Evolutionary conservation across 1,140 invertebrate genomes (phyloP).

Genomic region (Drosophila biarmipes): DNA sequence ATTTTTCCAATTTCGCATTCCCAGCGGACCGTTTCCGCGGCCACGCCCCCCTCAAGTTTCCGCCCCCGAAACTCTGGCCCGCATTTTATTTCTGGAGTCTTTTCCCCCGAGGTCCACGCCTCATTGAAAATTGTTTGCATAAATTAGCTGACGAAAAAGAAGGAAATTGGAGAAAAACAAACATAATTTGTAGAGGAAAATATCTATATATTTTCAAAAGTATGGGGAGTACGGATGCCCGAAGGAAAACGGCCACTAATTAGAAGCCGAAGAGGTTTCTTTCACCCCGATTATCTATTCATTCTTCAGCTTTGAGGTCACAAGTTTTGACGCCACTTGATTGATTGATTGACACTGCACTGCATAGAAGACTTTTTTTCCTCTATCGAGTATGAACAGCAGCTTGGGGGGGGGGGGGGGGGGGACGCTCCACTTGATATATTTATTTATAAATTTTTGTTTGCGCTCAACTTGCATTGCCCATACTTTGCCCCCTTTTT

Average conservation of each 20-base stretch:
- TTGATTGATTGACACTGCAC: slow-evolving; percentile 63
- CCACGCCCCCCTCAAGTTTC: slow-evolving; percentile 1
- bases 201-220: slow-evolving; percentile 5
- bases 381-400: slow-evolving; percentile 3
- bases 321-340: slow-evolving; percentile 78
- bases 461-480: slow-evolving; percentile 3
- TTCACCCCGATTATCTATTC: slow-evolving; percentile 13
- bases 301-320: slow-evolving; percentile 62
- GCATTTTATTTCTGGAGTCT: slow-evolving; percentile 32
- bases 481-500: slow-evolving; percentile 6
- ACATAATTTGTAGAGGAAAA: slow-evolving; percentile 56
- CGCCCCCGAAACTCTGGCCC: slow-evolving; percentile 10
- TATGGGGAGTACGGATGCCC: slow-evolving; percentile 3
- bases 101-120: slow-evolving; percentile 32
- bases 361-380: slow-evolving; percentile 15
- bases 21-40: slow-evolving; percentile 28
- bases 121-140: slow-evolving; percentile 78
- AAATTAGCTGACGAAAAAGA: slow-evolving; percentile 68
- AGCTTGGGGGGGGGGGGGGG: slow-evolving; percentile 2
- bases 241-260: slow-evolving; percentile 61
- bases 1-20: slow-evolving; percentile 52
- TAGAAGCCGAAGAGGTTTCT: slow-evolving; percentile 47
- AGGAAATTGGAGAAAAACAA: slow-evolving; percentile 49
- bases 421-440: slow-evolving; percentile 5
- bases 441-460: slow-evolving; percentile 35